Percentiles rank a stretch among this genome's conserved stretches.
Conservation (phyloP, 2,888 invertebrate genomes). For the Tridacna gigas region DNA sequence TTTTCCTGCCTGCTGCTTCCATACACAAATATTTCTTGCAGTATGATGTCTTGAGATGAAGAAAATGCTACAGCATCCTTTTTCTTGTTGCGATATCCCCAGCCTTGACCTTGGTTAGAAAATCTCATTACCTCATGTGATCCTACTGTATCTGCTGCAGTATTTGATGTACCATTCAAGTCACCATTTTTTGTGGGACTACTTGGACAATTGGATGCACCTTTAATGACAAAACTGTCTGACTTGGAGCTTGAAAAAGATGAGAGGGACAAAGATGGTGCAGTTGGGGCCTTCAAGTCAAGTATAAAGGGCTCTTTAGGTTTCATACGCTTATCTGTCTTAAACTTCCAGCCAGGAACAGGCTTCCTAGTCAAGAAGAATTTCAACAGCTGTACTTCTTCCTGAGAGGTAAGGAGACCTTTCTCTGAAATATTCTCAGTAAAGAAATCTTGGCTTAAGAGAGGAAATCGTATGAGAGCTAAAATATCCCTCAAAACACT, state of each 20-base stretch:
- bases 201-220: not conserved
- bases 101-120: constrained; percentile 37
- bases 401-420: constrained; percentile 43
- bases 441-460: constrained; percentile 55
- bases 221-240: not conserved
- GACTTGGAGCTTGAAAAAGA: not conserved
- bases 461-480: constrained; percentile 48
- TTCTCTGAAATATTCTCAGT: constrained; percentile 54
- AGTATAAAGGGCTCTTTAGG: constrained; percentile 35
- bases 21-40: constrained; percentile 48
- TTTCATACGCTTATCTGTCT: constrained; percentile 34
- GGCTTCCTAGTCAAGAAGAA: constrained; percentile 43
- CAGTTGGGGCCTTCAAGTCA: not conserved
- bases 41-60: constrained; percentile 32
- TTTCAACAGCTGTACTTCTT: constrained; percentile 56
- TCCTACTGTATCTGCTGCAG: not conserved
- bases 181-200: not conserved
- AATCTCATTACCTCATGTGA: constrained; percentile 27
- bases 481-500: constrained; percentile 42
- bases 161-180: not conserved
- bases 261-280: not conserved
- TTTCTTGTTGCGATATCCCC: constrained; percentile 54
- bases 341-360: constrained; percentile 33
- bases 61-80: constrained; percentile 52
- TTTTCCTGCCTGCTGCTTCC: constrained; percentile 42